These are phyloP conservation scores for Percopsis omiscomaycus DNA, from an alignment of 2,797 vertebrate species.

Conservation along the genomic window DNA sequence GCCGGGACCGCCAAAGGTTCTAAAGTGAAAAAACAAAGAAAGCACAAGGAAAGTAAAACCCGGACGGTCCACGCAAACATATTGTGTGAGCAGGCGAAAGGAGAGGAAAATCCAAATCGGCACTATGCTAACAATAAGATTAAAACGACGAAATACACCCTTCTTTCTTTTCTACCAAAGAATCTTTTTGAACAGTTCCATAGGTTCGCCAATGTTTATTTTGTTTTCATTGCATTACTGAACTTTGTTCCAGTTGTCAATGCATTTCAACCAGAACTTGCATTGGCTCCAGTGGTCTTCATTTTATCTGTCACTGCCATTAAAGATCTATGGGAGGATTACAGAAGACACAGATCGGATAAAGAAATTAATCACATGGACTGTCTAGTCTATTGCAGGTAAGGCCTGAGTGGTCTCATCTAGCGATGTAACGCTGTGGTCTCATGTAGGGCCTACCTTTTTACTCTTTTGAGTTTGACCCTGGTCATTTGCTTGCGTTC, in stretches of 20 bases:
- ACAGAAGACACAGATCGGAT: constrained; percentile 91
- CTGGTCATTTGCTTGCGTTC: not conserved
- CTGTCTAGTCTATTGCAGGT: constrained; percentile 94
- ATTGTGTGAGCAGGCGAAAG: constrained; percentile 69
- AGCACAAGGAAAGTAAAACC: constrained; percentile 79
- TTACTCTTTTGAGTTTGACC: not conserved
- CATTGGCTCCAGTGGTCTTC: constrained; percentile 93
- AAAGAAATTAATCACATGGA: constrained; percentile 96
- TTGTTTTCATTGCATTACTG: constrained; percentile 93
- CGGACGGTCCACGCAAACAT: constrained; percentile 84
- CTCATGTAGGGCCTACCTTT: no score
- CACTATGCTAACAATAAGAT: constrained; percentile 87
- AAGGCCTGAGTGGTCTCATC: constrained; percentile 27
- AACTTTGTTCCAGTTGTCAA: constrained; percentile 93
- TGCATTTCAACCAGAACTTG: constrained; percentile 93
- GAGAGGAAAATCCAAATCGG: constrained; percentile 76
- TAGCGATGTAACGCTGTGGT: no score
- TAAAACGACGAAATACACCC: constrained; percentile 95
- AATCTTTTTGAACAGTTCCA: constrained; percentile 98
- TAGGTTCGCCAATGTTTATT: constrained; percentile 95
- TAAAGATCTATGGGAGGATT: constrained; percentile 97
- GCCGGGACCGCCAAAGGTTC: constrained; percentile 65
- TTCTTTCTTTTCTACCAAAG: constrained; percentile 94
- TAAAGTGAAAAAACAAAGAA: constrained; percentile 72
- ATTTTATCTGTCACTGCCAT: constrained; percentile 93